phyloP scores from a whole-genome alignment of 2,888 invertebrate species.

The Myopa tessellatipennis region DNA sequence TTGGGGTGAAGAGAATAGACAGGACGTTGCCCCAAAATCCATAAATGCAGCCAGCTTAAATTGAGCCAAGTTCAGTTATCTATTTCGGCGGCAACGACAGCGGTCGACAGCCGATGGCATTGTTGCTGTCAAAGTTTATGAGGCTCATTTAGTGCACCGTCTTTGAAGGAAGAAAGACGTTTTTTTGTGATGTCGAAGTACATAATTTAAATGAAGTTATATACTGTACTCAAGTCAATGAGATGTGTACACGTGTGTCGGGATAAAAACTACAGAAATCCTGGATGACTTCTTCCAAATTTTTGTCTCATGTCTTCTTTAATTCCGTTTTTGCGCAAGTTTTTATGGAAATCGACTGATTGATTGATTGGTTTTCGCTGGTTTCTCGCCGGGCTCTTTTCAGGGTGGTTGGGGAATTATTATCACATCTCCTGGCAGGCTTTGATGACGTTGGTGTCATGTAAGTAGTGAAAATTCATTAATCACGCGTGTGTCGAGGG shows the following conservation, averaged over 20 bases:
- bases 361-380: constrained; percentile 25
- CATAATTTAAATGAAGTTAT: constrained; percentile 12
- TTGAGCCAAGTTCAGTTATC: constrained; percentile 53
- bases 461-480: constrained; percentile 36
- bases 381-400: not conserved
- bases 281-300: not conserved
- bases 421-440: constrained; percentile 7
- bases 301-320: constrained; percentile 1
- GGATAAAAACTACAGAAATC: not conserved
- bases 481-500: constrained; percentile 28
- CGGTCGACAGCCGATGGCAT: constrained; percentile 26
- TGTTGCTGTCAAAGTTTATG: constrained; percentile 49
- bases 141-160: constrained; percentile 53
- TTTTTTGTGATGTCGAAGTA: not conserved
- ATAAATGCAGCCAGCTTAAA: constrained; percentile 50
- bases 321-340: constrained; percentile 15
- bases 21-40: constrained; percentile 61
- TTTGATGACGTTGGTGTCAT: constrained; percentile 39
- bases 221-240: not conserved
- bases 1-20: constrained; percentile 13
- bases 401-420: not conserved
- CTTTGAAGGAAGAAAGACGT: constrained; percentile 34
- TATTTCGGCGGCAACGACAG: constrained; percentile 5
- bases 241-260: not conserved
- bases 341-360: constrained; percentile 16